Evolutionary conservation across 1,140 invertebrate genomes (phyloP).

Genomic region (Drosophila truncata): DNA sequence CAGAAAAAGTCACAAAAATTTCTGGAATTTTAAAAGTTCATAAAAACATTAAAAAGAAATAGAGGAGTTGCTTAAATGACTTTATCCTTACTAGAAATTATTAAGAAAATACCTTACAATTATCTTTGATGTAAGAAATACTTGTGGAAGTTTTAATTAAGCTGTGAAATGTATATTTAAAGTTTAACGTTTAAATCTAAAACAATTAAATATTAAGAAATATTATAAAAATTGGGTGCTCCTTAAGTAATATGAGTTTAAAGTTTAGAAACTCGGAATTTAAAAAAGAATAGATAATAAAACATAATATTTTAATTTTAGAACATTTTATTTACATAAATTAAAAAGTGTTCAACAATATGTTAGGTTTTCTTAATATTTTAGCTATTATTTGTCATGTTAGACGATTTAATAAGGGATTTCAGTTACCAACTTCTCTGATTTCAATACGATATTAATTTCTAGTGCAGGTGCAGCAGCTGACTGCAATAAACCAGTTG

Average conservation of each 20-base stretch:
- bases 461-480: constrained; percentile 36
- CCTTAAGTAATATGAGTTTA: not conserved
- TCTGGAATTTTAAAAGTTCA: not conserved
- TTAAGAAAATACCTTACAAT: no score
- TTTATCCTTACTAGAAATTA: not conserved
- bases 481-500: constrained; percentile 47
- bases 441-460: not conserved
- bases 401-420: no score
- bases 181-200: no score
- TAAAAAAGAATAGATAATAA: not conserved
- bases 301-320: not conserved
- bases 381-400: not conserved
- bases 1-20: not conserved
- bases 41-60: no score
- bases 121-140: not conserved
- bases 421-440: not conserved
- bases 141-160: not conserved
- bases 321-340: not conserved
- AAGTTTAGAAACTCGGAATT: not conserved
- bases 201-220: not conserved
- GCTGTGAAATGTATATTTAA: not conserved
- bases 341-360: not conserved
- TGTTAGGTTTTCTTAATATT: not conserved
- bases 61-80: no score
- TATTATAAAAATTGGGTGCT: not conserved